phyloP scores from a whole-genome alignment of 2,113 vertebrate genomes.

The Anguilla rostrata region DNA sequence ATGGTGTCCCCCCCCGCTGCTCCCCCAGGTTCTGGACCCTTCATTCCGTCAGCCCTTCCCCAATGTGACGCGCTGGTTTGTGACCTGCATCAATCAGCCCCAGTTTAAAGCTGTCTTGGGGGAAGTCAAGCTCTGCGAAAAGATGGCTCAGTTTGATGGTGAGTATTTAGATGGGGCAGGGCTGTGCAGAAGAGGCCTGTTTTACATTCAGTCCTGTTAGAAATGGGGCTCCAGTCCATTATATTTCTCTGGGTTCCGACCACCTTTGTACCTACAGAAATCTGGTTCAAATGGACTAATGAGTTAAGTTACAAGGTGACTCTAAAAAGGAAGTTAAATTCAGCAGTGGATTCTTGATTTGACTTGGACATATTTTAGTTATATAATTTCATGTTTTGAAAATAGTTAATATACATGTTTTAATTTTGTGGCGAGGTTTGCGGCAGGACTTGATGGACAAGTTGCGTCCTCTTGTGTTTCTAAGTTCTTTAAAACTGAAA shows the following conservation, averaged over 20 bases:
- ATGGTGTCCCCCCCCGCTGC: not conserved
- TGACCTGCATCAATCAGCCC: conserved; percentile 86
- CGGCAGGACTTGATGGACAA: not conserved
- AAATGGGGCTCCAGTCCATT: not conserved
- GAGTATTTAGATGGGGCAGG: conserved; percentile 34
- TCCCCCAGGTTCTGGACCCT: conserved; percentile 79
- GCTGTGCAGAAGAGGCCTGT: not conserved
- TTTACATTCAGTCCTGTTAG: not conserved
- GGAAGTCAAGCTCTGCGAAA: conserved; percentile 87
- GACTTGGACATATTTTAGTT: not conserved
- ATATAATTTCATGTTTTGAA: too few species aligned
- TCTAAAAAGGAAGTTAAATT: not conserved
- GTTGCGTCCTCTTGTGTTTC: not conserved
- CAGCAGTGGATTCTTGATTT: not conserved
- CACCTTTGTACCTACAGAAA: too few species aligned
- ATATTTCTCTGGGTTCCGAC: not conserved
- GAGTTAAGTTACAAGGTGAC: too few species aligned
- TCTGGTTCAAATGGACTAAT: too few species aligned
- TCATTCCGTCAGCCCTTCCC: conserved; percentile 82
- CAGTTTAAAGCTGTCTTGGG: conserved; percentile 84
- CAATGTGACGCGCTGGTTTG: conserved; percentile 86
- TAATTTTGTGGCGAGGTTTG: not conserved
- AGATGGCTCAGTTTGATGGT: conserved; percentile 95
- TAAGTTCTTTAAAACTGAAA: not conserved
- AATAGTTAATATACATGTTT: not conserved